Conservation (phyloP, 2,113 vertebrate genomes). For the Larimichthys polyactis region DNA sequence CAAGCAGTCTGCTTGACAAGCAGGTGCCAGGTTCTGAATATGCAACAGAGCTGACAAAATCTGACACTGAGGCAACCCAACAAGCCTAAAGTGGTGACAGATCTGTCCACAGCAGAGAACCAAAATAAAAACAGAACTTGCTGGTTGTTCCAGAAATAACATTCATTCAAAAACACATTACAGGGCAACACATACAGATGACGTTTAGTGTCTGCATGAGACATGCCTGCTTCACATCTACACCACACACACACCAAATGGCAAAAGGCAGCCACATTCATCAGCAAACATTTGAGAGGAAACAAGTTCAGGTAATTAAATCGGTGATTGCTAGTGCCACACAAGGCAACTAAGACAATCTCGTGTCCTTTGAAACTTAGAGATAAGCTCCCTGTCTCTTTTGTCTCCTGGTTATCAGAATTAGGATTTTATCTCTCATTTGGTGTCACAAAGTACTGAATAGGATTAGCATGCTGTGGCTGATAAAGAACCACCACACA, state of each 20-base stretch:
- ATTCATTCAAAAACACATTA: neutral
- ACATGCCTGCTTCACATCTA: no score
- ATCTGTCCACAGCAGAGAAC: neutral
- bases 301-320: neutral
- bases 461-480: no score
- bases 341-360: neutral
- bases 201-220: no score
- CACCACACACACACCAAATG: neutral
- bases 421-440: no score
- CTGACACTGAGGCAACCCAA: neutral
- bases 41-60: constrained; percentile 9
- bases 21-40: constrained; percentile 29
- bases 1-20: neutral
- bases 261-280: neutral
- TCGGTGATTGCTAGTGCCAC: neutral
- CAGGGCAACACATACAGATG: no score
- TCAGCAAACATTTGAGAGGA: neutral
- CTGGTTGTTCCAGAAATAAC: no score
- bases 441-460: no score
- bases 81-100: neutral
- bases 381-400: no score
- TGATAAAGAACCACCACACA: no score
- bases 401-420: no score
- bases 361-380: no score
- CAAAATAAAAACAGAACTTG: no score